Conservation (phyloP, 2,797 vertebrate species). For the Falco biarmicus region DNA sequence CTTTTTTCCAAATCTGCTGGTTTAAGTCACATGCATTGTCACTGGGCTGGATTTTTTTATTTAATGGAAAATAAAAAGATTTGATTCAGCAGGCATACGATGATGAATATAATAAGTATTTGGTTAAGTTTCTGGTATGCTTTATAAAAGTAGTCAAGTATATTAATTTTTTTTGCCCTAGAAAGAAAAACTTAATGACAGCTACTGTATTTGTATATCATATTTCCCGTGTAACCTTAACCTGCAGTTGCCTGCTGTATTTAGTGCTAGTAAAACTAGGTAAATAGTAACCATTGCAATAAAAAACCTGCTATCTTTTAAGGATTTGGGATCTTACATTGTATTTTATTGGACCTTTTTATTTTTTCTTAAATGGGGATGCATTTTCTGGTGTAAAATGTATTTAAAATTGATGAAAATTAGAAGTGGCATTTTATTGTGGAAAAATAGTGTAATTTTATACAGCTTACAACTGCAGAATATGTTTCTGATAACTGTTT, state of each 20-base stretch:
- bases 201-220: accelerated
- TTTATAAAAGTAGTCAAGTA: background rate
- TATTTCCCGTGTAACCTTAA: background rate
- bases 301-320: background rate
- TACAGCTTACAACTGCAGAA: background rate
- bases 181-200: background rate
- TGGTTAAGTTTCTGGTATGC: background rate
- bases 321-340: background rate
- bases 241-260: background rate
- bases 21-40: background rate
- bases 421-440: background rate
- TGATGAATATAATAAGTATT: background rate
- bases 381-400: background rate
- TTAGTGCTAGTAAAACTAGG: background rate
- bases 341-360: background rate
- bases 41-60: background rate
- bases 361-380: background rate
- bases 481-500: background rate
- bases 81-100: background rate
- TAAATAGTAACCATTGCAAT: background rate
- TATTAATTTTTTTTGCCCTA: background rate
- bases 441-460: background rate
- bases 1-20: background rate
- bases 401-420: background rate
- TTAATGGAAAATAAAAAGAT: background rate